These are phyloP conservation scores for Frieseomelitta varia DNA, from an alignment of 1,140 invertebrate genomes.

Conservation along the genomic window DNA sequence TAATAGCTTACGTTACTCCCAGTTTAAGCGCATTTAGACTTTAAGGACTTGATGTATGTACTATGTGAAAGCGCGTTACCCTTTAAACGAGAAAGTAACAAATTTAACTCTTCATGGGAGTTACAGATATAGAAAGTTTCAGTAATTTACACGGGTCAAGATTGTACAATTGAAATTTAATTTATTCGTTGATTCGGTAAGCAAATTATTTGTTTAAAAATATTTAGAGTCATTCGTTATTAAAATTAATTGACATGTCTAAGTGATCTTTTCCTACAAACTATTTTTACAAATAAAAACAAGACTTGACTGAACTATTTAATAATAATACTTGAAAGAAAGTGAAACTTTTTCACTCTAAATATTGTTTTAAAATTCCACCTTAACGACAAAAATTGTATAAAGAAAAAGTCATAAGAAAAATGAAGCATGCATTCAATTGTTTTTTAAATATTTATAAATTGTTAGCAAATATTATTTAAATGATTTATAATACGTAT, in stretches of 20 bases:
- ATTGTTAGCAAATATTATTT: too few relatives aligned
- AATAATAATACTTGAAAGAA: too few relatives aligned
- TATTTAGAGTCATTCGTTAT: background rate
- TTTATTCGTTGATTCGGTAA: background rate
- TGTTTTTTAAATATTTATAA: too few relatives aligned
- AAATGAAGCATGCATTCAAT: too few relatives aligned
- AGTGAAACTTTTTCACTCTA: too few relatives aligned
- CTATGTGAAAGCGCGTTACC: background rate
- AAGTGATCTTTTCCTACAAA: background rate
- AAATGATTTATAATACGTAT: too few relatives aligned
- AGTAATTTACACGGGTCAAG: background rate
- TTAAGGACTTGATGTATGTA: conserved; percentile 20
- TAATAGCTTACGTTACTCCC: conserved; percentile 53
- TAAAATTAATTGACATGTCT: background rate
- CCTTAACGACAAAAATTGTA: too few relatives aligned
- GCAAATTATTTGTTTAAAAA: background rate
- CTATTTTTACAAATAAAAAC: background rate
- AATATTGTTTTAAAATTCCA: too few relatives aligned
- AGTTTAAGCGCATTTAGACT: conserved; percentile 58
- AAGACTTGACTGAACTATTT: background rate
- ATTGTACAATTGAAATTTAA: background rate
- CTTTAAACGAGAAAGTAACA: conserved; percentile 25
- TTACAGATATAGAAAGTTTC: conserved; percentile 4
- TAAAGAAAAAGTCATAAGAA: too few relatives aligned
- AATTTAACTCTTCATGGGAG: background rate